Base-by-base conservation (phyloP, 1,140 invertebrate genomes). In the Zaprionus kolodkinae region DNA sequence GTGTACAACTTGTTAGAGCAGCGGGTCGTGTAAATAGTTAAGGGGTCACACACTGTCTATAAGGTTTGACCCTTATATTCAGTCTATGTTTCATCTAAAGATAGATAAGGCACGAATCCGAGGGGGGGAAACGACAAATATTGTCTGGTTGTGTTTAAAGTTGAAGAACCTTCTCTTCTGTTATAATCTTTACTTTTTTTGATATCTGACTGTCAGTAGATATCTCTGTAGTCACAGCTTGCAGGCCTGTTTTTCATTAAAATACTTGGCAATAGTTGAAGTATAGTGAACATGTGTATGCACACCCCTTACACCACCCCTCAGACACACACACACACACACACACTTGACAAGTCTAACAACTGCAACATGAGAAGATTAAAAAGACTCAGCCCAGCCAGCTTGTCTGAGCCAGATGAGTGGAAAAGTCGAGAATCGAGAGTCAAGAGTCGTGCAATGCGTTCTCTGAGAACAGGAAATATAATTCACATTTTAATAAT, bases 311-410 rank as follows among this genome's bases (percentile, higher is more conserved):
- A 54, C 7, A 64, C n/a, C 13, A 43, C 40, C 36, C 59, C 30
- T 38, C 48, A 54, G 4, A 27, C 13, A 38, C 10, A 17, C 10
- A 52, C 25, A 25, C 9, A 27, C 13, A 38, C 10, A 17, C 10
- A 52, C 25, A 25, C 9, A 35, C 27, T 35, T 25, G 55, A 43
- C 64, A 65, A 57, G 25, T 17, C n/a, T 11, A 57, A 57, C 54
- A 65, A 65, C 30, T 71, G 69, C 69, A 64, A 50, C 30, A 33
- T 68, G 64, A 67, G 21, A 68, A 59, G n/a, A 40, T 50, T 56
- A 12, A 56, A 62, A 56, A 69, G 50, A 12, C 15, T 63, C 70
- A 40, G 38, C 61, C 54, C 40, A 40, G 40, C 33, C 33, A 57
- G 9, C n/a, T 10, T 25, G 35, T 65, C 38, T 65, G 36, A 69